Base-by-base conservation (phyloP, 2,797 vertebrate species). In the Enteromius afrohamiltoni region DNA sequence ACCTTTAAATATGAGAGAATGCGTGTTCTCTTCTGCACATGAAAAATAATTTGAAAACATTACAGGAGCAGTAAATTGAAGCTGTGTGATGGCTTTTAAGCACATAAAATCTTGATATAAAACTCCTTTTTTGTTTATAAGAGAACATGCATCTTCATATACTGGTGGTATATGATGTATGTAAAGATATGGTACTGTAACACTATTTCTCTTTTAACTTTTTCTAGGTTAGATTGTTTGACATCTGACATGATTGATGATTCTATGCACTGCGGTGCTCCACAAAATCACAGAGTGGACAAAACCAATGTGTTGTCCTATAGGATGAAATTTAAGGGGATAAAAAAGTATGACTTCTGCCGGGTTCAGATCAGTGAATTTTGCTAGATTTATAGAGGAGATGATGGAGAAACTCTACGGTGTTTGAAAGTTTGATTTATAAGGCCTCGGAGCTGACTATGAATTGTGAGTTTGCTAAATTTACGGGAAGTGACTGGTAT, bases 311-410 rank as follows among this genome's bases (percentile, higher is more conserved):
- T 64, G 58, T 26, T 23, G 69, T 74, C 67, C 17, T 71, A 60
- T 34, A n/a, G 40, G 26, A 71, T 6, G 21, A 82, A 40, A 29
- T 55, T 69, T 51, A 62, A 65, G 51, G 53, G 40, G 19, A n/a
- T 73, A 55, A 47, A 78, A 29, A 78, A 65, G 17, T 49, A 64
- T 45, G 77, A 67, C 77, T 31, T 76, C 49, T 78, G 42, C 19
- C 45, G 34, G 45, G 29, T 67, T 67, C 62, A 34, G 60, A 67
- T 65, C 45, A 65, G 13, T 47, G 21, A 53, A 75, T 67, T 75
- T 67, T 53, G 60, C 31, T 9, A 29, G 71, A 76, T 76, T 85
- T 51, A 76, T 67, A 21, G n/a, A 53, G 14, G 29, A 29, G 45
- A 55, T 42, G 31, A 42, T 49, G 40, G 68, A n/a, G 14, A 62